Evolutionary conservation across 2,113 vertebrate genomes (phyloP), one percentile per base, ranked within the genome.

Genomic region (Brachyhypopomus occidentalis): DNA sequence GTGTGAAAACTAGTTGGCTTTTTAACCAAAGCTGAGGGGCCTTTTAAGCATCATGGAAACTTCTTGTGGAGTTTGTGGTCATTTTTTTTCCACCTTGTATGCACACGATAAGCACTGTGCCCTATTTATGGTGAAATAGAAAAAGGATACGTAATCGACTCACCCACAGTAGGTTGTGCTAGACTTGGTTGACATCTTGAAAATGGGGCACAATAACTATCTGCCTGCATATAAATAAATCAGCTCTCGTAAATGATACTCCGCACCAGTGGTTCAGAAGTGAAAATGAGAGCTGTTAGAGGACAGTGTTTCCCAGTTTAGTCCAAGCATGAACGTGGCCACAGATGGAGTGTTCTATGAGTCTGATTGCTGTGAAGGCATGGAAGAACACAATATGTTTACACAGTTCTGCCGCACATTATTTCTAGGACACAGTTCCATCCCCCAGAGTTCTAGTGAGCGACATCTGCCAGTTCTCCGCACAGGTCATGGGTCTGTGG

Each of bases 381-480:
- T 77, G 76, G 82, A 72, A 78, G 80, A 79, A 79, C 81, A 85
- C 75, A 85, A 79, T 81, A 87, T 85, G 86, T 85, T 87, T 87
- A 85, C 83, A 81, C 75, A n/a, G 78, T 78, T 83, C 75, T 83
- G 23, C 76, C 72, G 77, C 38, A 73, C 73, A 85, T 85, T 85
- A 82, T 87, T 82, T 85, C 82, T 80, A 82, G 75, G 72, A 78
- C 74, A 83, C 59, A 36, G 64, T 79, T 81, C 79, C 73, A 69
- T 45, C 77, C 84, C 62, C 80, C 27, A 74, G 86, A 58, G 71
- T 70, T 84, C 79, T 69, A 78, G 60, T 74, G 67, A 67, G 59
- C 6, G 70, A 81, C 84, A 84, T 87, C 84, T 87, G 83, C 66
- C 75, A 48, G 19, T 76, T 71, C 64, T 63, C 45, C 62, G 38